Conservation (phyloP, 2,888 invertebrate species). For the Latheticus oryzae region DNA sequence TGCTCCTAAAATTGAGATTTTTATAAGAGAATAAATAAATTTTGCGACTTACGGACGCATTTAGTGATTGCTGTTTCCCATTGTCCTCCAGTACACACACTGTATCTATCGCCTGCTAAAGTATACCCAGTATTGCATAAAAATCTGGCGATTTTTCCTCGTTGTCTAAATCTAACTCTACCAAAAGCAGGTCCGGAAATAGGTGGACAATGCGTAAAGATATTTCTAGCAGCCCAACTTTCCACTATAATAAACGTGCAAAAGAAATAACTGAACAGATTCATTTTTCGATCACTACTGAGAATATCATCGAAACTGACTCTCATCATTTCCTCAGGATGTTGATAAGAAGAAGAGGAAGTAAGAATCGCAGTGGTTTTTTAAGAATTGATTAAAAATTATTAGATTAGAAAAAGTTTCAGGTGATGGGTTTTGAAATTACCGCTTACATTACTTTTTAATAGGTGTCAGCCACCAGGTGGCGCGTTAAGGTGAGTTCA, state of each 20-base stretch:
- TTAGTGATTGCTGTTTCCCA: conserved; percentile 79
- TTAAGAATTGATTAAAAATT: conserved; percentile 18
- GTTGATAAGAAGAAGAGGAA: conserved; percentile 37
- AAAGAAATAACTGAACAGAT: conserved; percentile 21
- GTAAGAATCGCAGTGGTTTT: conserved; percentile 12
- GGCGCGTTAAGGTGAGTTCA: conserved; percentile 38
- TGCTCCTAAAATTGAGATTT: conserved; percentile 66
- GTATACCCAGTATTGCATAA: conserved; percentile 71
- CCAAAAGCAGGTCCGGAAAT: conserved; percentile 51
- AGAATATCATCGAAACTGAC: conserved; percentile 39
- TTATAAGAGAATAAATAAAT: conserved; percentile 41
- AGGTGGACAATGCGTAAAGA: not conserved
- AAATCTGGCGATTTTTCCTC: conserved; percentile 71
- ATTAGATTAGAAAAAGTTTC: not conserved
- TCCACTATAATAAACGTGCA: conserved; percentile 12
- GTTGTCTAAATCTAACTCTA: conserved; percentile 60
- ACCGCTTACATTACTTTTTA: conserved; percentile 6
- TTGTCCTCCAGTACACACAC: conserved; percentile 75
- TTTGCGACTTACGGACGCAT: conserved; percentile 76
- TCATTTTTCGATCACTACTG: conserved; percentile 28
- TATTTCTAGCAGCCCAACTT: not conserved
- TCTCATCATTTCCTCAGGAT: conserved; percentile 42
- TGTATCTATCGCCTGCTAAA: conserved; percentile 77
- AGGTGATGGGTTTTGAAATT: conserved; percentile 14
- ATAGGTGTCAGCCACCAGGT: conserved; percentile 37